Evolutionary conservation across 2,113 vertebrate genomes (phyloP).

Genomic region (Crotalus horridus): DNA sequence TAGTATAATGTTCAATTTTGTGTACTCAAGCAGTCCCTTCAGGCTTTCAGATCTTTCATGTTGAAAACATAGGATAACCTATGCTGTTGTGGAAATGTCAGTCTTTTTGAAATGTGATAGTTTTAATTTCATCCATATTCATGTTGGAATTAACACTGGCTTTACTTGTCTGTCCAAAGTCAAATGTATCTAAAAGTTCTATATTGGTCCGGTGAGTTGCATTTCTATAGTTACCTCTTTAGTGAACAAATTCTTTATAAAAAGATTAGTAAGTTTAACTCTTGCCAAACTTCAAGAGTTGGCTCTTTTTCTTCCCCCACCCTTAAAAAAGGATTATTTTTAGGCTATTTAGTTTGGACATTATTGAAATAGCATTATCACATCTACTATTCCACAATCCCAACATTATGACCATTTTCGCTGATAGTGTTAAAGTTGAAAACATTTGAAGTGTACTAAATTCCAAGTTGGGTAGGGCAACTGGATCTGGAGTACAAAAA

Average conservation of each 20-base stretch:
- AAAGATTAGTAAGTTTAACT: slow-evolving; percentile 8
- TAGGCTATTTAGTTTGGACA: neutral
- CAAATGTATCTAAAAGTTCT: neutral
- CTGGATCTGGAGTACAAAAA: neutral
- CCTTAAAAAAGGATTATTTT: neutral
- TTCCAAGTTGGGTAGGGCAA: neutral
- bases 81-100: slow-evolving; percentile 7
- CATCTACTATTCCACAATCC: neutral
- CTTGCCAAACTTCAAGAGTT: slow-evolving; percentile 19
- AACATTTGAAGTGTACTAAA: neutral
- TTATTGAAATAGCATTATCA: neutral
- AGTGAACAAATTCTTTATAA: slow-evolving; percentile 3
- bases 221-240: slow-evolving; percentile 10
- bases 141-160: neutral
- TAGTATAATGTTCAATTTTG: slow-evolving; percentile 15
- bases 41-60: slow-evolving; percentile 21
- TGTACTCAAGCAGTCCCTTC: neutral
- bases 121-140: slow-evolving; percentile 18
- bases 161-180: neutral
- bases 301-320: slow-evolving; percentile 8
- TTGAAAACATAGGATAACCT: neutral
- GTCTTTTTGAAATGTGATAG: slow-evolving; percentile 6
- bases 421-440: neutral
- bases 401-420: neutral
- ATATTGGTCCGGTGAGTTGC: neutral